Percentiles rank a stretch among this genome's conserved stretches.
Evolutionary conservation across 1,140 invertebrate genomes (phyloP).

Genomic region (Drosophila lowei): DNA sequence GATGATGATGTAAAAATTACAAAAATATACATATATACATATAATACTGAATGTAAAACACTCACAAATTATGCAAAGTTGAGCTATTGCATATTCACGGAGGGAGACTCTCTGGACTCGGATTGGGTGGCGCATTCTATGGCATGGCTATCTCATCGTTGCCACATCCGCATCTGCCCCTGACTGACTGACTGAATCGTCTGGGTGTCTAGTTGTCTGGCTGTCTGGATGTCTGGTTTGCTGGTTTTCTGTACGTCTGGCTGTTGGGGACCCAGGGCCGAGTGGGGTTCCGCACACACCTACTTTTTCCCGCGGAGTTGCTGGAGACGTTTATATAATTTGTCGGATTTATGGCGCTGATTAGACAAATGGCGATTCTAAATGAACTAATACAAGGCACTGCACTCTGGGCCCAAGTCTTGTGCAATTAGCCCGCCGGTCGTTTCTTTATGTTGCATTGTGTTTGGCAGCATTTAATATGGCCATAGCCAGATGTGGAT

Average conservation of each 20-base stretch:
- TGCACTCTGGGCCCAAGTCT: slow-evolving; percentile 28
- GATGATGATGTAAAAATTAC: slow-evolving; percentile 69
- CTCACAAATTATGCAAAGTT: slow-evolving; percentile 71
- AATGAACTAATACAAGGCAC: slow-evolving; percentile 39
- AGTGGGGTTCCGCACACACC: slow-evolving; percentile 66
- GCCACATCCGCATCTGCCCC: slow-evolving; percentile 75
- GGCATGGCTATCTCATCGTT: slow-evolving; percentile 28
- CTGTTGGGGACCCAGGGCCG: slow-evolving; percentile 19
- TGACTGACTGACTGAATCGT: slow-evolving; percentile 29
- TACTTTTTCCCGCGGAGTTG: slow-evolving; percentile 41
- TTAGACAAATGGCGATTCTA: slow-evolving; percentile 68
- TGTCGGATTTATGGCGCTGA: slow-evolving; percentile 76
- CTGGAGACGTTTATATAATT: slow-evolving; percentile 62
- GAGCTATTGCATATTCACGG: slow-evolving; percentile 56
- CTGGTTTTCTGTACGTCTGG: background rate
- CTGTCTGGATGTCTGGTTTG: slow-evolving; percentile 7
- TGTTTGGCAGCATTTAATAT: slow-evolving; percentile 35
- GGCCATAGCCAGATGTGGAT: slow-evolving; percentile 23
- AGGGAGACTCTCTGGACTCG: slow-evolving; percentile 13
- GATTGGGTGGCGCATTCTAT: slow-evolving; percentile 39
- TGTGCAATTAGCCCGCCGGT: slow-evolving; percentile 68
- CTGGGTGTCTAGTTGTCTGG: slow-evolving; percentile 14
- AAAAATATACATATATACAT: slow-evolving; percentile 28
- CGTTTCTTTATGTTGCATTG: slow-evolving; percentile 75
- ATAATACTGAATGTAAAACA: slow-evolving; percentile 66